Percentiles rank a stretch among this genome's conserved stretches.
These are phyloP conservation scores for Toxonevra muliebris DNA, from an alignment of 2,888 invertebrate species.

Conservation along the genomic window DNA sequence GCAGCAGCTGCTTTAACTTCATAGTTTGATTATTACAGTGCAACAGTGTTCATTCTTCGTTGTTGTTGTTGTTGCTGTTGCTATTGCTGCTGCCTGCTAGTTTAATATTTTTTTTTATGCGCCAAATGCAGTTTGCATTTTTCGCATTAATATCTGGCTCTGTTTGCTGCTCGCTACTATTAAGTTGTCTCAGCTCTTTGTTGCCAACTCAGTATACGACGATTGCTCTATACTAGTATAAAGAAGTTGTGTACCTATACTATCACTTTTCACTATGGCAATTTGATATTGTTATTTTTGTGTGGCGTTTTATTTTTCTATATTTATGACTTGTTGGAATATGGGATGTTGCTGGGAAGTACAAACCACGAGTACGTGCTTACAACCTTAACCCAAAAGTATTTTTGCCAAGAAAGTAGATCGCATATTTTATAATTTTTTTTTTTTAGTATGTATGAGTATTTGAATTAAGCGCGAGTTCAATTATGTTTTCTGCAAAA, in stretches of 20 bases:
- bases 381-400: conserved; percentile 31
- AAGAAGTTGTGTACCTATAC: conserved; percentile 9
- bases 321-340: no score
- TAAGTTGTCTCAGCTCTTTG: no score
- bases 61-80: not conserved
- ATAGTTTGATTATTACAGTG: not conserved
- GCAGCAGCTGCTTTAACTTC: not conserved
- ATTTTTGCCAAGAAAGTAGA: conserved; percentile 18
- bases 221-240: no score
- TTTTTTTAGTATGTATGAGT: no score
- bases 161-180: no score
- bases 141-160: no score
- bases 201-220: no score
- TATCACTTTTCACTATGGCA: conserved; percentile 29
- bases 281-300: conserved; percentile 22
- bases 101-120: not conserved
- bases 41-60: not conserved
- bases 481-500: no score
- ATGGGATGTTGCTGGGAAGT: no score
- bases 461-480: no score
- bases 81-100: conserved; percentile 2
- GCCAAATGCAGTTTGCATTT: no score
- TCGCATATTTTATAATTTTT: conserved; percentile 5
- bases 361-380: not conserved
- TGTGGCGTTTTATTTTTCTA: not conserved